Conservation (phyloP, 1,140 invertebrate species). For the Globodera rostochiensis region DNA sequence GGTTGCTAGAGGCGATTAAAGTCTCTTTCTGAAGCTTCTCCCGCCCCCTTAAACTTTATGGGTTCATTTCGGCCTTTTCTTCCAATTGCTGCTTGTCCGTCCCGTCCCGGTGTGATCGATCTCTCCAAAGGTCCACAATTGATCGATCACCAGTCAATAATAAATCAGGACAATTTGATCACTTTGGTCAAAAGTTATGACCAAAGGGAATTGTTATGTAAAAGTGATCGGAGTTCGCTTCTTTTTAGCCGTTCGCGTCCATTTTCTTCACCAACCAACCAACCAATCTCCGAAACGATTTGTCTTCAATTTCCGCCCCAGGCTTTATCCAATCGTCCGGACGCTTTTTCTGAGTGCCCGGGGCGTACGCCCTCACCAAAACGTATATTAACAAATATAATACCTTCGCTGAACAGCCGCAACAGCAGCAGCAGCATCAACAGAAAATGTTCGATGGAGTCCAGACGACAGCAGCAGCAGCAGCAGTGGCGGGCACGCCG, state of each 20-base stretch:
- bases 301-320: neutral
- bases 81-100: too few relatives aligned
- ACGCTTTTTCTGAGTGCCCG: neutral
- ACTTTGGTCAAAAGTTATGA: too few relatives aligned
- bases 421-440: neutral
- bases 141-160: too few relatives aligned
- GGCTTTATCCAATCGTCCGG: neutral
- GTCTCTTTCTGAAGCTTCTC: neutral
- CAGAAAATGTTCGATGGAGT: neutral
- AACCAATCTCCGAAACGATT: neutral
- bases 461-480: neutral
- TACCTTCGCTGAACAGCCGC: too few relatives aligned
- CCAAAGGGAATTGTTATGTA: too few relatives aligned
- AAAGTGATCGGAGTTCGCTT: too few relatives aligned
- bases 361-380: neutral
- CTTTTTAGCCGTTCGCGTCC: neutral
- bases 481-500: too few relatives aligned
- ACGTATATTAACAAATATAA: neutral
- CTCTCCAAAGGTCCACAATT: too few relatives aligned
- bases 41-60: neutral
- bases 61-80: too few relatives aligned
- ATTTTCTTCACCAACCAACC: neutral
- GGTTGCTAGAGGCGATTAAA: too few relatives aligned
- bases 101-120: too few relatives aligned
- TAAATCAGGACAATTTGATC: too few relatives aligned